Conservation (phyloP, 1,140 invertebrate species). For the Pogonomyrmex californicus region DNA sequence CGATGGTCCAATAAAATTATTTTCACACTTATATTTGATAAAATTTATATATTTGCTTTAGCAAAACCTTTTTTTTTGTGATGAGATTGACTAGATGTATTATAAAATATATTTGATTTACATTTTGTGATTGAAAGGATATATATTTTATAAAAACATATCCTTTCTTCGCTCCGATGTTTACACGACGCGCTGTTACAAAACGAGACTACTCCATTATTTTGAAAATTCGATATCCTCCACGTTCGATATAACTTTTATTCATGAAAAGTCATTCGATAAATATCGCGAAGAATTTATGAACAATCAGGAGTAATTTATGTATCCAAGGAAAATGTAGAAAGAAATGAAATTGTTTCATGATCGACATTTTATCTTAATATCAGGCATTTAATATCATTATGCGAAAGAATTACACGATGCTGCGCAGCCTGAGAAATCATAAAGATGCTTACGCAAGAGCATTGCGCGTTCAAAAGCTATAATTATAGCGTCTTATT, state of each 20-base stretch:
- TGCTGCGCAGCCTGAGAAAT: slow-evolving; percentile 9
- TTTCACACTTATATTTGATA: too few relatives aligned
- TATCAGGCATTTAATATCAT: slow-evolving; percentile 40
- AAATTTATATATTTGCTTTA: too few relatives aligned
- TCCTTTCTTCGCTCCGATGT: background rate
- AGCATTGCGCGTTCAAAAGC: slow-evolving; percentile 13
- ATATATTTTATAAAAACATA: background rate
- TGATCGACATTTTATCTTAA: slow-evolving; percentile 1
- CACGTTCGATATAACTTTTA: slow-evolving; percentile 25
- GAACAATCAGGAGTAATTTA: slow-evolving; percentile 14
- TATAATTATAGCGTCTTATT: slow-evolving; percentile 42
- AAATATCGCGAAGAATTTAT: slow-evolving; percentile 17
- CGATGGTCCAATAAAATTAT: too few relatives aligned
- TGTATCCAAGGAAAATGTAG: slow-evolving; percentile 14
- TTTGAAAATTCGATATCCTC: slow-evolving; percentile 10
- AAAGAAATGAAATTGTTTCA: slow-evolving; percentile 30
- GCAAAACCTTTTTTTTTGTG: too few relatives aligned
- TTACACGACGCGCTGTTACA: background rate
- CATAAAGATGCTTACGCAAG: slow-evolving; percentile 21
- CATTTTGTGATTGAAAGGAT: too few relatives aligned
- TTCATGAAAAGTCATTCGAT: background rate
- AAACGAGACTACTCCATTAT: slow-evolving; percentile 24
- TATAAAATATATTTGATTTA: too few relatives aligned
- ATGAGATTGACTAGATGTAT: background rate
- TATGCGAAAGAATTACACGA: slow-evolving; percentile 34